Percentiles rank a stretch among this genome's conserved stretches.
Evolutionary conservation across 1,140 invertebrate genomes (phyloP).

Genomic region (Microplitis demolitor): DNA sequence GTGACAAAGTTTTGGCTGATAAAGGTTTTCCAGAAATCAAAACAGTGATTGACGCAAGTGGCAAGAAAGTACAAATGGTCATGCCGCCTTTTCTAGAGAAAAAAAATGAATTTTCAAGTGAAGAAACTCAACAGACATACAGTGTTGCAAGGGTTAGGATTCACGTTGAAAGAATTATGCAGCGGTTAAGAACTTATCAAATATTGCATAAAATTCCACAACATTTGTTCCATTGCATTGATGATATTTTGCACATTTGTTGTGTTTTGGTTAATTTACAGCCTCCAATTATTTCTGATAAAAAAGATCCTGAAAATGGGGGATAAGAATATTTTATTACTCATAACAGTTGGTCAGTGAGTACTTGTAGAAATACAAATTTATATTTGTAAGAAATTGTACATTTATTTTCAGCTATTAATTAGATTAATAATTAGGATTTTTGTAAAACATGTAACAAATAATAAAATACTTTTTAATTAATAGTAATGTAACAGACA

Average conservation of each 20-base stretch:
- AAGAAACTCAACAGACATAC: slow-evolving; percentile 43
- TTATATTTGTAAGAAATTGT: no score
- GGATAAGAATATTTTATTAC: no score
- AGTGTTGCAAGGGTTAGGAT: slow-evolving; percentile 46
- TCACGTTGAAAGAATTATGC: slow-evolving; percentile 50
- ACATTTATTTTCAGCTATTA: no score
- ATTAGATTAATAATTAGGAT: no score
- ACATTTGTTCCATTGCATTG: slow-evolving; percentile 33
- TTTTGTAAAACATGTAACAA: no score
- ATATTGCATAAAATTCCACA: slow-evolving; percentile 39
- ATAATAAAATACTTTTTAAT: no score
- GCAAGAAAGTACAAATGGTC: slow-evolving; percentile 31
- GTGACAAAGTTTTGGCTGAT: slow-evolving; percentile 47
- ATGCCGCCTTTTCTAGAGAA: slow-evolving; percentile 40
- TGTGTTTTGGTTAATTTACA: slow-evolving; percentile 43
- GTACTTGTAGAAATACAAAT: no score
- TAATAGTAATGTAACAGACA: no score
- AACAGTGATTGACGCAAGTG: slow-evolving; percentile 20
- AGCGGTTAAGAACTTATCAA: slow-evolving; percentile 37
- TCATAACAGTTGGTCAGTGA: no score
- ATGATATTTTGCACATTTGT: slow-evolving; percentile 41
- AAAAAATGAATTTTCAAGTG: slow-evolving; percentile 35
- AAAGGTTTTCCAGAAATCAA: slow-evolving; percentile 48
- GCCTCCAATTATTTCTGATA: slow-evolving; percentile 28
- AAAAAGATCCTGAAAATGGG: slow-evolving; percentile 1